A percentile compares a stretch with the other conserved stretches of the same genome.
phyloP scores from a whole-genome alignment of 2,888 invertebrate species.

The Camponotus fellah region DNA sequence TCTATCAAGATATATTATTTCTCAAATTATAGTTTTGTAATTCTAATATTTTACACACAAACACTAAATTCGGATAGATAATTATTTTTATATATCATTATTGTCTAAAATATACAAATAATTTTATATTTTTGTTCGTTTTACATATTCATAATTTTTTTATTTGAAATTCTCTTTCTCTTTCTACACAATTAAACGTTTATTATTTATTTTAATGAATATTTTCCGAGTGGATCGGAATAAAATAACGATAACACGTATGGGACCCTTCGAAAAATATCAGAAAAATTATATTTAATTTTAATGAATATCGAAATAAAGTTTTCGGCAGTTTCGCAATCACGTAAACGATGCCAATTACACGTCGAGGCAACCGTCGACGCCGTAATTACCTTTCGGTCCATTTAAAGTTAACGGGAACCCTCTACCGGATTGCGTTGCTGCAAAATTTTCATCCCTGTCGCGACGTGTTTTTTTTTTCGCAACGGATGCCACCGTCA shows the following conservation, averaged over 20 bases:
- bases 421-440: conserved; percentile 11
- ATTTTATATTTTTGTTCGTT: conserved; percentile 9
- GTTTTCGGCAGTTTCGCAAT: conserved; percentile 36
- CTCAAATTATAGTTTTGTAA: neutral
- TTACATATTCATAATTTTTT: neutral
- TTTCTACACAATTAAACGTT: neutral
- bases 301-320: conserved; percentile 47
- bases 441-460: conserved; percentile 44
- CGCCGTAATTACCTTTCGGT: conserved; percentile 58
- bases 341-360: conserved; percentile 54
- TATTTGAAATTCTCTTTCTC: neutral
- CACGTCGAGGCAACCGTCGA: conserved; percentile 50
- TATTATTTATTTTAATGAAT: neutral
- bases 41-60: neutral
- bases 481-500: conserved; percentile 43
- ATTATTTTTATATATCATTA: neutral
- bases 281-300: conserved; percentile 42
- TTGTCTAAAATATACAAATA: neutral
- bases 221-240: neutral
- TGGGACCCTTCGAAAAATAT: conserved; percentile 4
- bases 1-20: neutral
- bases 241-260: neutral
- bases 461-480: conserved; percentile 29
- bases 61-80: neutral
- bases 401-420: conserved; percentile 46